Percentiles rank a stretch among this genome's conserved stretches.
Conservation (phyloP, 2,888 invertebrate species). For the Gisinianus flammeolus region DNA sequence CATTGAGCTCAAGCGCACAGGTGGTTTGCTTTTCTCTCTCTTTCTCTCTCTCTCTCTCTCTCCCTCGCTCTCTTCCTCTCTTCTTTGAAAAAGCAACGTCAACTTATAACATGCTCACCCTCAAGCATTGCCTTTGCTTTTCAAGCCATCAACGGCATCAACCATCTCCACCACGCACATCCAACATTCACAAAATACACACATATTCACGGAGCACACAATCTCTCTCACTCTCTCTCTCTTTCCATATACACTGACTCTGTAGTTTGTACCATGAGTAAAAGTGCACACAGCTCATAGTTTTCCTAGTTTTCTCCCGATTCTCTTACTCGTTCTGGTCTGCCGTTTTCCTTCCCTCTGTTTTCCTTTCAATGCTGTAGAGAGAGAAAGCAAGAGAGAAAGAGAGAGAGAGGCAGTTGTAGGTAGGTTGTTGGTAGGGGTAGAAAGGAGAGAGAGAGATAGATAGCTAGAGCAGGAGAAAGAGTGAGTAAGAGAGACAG, state of each 20-base stretch:
- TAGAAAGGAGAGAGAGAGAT: too few species aligned
- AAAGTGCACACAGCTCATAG: neutral
- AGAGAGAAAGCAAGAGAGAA: neutral
- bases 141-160: too few species aligned
- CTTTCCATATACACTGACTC: too few species aligned
- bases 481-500: neutral
- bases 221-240: too few species aligned
- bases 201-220: too few species aligned
- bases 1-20: conserved; percentile 58
- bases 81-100: neutral
- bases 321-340: neutral
- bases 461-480: neutral
- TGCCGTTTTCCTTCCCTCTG: neutral
- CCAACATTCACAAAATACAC: too few species aligned
- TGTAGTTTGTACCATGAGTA: too few species aligned
- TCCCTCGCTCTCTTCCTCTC: neutral
- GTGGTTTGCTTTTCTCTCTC: conserved; percentile 47
- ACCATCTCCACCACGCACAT: too few species aligned
- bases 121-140: too few species aligned
- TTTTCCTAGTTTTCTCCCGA: neutral
- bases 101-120: too few species aligned
- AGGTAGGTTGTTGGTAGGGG: too few species aligned
- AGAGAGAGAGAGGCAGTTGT: neutral
- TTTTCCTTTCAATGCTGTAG: neutral
- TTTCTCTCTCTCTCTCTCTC: conserved; percentile 1